Evolutionary conservation across 92 coral and sea anemone species (phyloP).

Genomic region (Actinernus sp.): DNA sequence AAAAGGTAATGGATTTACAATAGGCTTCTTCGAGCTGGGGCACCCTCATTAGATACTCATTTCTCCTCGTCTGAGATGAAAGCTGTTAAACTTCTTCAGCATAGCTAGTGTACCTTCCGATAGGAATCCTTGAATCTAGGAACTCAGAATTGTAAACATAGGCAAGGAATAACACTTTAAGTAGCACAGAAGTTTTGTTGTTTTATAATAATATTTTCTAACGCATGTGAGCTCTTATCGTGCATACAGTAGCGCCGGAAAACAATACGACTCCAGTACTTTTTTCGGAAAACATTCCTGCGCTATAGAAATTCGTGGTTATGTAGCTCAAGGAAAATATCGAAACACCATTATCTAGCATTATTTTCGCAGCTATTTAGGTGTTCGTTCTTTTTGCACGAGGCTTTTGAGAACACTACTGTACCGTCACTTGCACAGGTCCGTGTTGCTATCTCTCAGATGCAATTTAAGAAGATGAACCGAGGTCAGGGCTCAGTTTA

Average conservation of each 20-base stretch:
- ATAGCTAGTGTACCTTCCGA: no score
- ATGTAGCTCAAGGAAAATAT: neutral
- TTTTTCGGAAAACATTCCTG: slow-evolving; percentile 34
- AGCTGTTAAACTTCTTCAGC: no score
- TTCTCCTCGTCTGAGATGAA: slow-evolving; percentile 20
- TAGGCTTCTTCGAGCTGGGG: slow-evolving; percentile 15
- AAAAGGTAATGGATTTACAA: slow-evolving; percentile 31
- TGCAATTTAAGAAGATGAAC: slow-evolving; percentile 47
- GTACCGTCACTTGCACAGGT: neutral
- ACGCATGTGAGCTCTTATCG: neutral
- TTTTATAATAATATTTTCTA: neutral
- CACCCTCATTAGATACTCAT: slow-evolving; percentile 25
- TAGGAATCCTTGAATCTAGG: neutral
- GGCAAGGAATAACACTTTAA: neutral
- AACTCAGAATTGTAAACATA: neutral
- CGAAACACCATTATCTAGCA: neutral
- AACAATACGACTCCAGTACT: neutral
- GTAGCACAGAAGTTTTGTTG: neutral
- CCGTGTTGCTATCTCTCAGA: neutral
- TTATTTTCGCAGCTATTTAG: neutral
- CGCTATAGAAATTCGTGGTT: neutral
- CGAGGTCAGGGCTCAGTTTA: slow-evolving; percentile 50
- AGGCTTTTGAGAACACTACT: neutral
- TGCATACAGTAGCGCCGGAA: no score
- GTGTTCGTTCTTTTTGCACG: neutral